Conservation (phyloP, 2,888 invertebrate species). For the Synergus gifuensis region DNA sequence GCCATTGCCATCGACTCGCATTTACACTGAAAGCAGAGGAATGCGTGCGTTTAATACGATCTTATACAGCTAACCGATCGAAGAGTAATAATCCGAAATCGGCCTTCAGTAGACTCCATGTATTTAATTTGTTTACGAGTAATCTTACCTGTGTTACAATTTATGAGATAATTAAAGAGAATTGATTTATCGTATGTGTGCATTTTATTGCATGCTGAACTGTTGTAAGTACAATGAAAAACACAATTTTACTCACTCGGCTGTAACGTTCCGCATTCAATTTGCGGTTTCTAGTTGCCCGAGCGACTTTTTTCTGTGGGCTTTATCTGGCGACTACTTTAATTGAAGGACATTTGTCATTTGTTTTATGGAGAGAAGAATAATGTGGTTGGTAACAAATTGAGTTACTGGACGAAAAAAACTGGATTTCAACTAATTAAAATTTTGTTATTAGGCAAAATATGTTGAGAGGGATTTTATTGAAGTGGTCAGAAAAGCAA, state of each 20-base stretch:
- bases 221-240: slow-evolving; percentile 16
- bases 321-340: neutral
- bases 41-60: slow-evolving; percentile 37
- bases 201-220: slow-evolving; percentile 15
- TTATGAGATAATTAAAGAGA: slow-evolving; percentile 31
- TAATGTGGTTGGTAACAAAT: neutral
- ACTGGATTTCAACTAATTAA: neutral
- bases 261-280: neutral
- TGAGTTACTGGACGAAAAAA: neutral
- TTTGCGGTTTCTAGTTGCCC: neutral
- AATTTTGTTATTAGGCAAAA: too few relatives aligned
- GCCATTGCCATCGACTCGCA: slow-evolving; percentile 31
- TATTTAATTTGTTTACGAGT: slow-evolving; percentile 37
- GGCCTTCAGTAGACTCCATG: slow-evolving; percentile 26
- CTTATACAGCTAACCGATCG: slow-evolving; percentile 13
- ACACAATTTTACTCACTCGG: slow-evolving; percentile 10
- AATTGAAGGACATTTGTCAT: slow-evolving; percentile 29
- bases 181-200: slow-evolving; percentile 31
- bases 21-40: slow-evolving; percentile 31
- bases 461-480: neutral
- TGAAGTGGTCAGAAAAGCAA: neutral
- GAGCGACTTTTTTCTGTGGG: neutral
- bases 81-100: slow-evolving; percentile 34
- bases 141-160: slow-evolving; percentile 7
- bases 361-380: neutral